Evolutionary conservation across 2,888 invertebrate genomes (phyloP).

Genomic region (Philopedon plagiatum): DNA sequence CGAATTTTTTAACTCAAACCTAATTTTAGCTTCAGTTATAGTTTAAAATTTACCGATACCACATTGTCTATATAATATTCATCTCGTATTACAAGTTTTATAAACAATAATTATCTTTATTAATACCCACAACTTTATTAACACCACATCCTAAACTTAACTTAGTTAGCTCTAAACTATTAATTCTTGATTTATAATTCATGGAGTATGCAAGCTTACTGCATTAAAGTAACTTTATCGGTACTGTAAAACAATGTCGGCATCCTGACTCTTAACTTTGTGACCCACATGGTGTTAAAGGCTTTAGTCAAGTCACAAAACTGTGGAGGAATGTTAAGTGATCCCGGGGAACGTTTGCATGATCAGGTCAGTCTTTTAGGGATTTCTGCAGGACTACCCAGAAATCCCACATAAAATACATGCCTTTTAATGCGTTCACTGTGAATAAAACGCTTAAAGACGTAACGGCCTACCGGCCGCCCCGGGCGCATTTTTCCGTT

Average conservation of each 20-base stretch:
- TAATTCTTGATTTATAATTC: constrained; percentile 1
- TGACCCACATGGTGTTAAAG: background rate
- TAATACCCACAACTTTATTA: background rate
- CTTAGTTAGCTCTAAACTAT: background rate
- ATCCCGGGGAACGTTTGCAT: background rate
- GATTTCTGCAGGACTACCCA: too few species aligned
- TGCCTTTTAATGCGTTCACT: too few species aligned
- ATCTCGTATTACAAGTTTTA: background rate
- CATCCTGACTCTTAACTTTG: background rate
- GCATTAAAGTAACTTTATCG: background rate
- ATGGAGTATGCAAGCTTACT: background rate
- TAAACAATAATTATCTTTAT: background rate
- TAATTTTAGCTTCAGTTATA: too few species aligned
- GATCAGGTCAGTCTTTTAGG: too few species aligned
- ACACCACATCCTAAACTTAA: background rate
- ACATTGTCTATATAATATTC: too few species aligned
- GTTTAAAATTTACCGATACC: too few species aligned
- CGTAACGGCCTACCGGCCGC: too few species aligned
- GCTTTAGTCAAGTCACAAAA: background rate
- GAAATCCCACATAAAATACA: too few species aligned
- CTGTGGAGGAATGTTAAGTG: background rate
- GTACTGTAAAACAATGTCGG: constrained; percentile 6
- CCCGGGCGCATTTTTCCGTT: too few species aligned
- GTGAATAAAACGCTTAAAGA: too few species aligned
- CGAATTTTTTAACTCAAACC: too few species aligned